Evolutionary conservation across 2,113 vertebrate species (phyloP).

Genomic region (Chlorodrepanis virens): DNA sequence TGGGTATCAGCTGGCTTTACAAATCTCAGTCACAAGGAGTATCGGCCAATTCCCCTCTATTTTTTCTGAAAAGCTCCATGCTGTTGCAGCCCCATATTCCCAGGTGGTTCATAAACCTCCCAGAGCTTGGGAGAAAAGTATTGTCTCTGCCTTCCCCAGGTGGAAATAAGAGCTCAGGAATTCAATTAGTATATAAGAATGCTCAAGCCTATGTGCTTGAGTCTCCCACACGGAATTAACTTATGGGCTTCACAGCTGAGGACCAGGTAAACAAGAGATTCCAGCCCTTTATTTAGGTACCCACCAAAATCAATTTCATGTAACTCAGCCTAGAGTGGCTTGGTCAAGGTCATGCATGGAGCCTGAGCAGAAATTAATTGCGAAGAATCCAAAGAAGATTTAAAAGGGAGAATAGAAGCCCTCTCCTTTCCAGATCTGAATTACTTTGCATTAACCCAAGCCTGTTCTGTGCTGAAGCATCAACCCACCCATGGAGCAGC

Average conservation of each 20-base stretch:
- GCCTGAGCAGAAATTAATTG: background rate
- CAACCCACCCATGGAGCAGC: background rate
- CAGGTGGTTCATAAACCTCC: background rate
- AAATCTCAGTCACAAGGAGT: background rate
- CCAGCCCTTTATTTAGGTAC: background rate
- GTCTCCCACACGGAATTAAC: background rate
- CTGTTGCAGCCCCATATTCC: background rate
- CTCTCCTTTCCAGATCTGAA: background rate
- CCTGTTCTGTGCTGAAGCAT: background rate
- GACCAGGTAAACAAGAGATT: background rate
- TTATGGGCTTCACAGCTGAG: background rate
- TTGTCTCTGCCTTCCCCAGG: background rate
- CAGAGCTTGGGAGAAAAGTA: background rate
- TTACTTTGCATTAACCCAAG: background rate
- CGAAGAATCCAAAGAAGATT: background rate
- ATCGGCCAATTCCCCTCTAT: background rate
- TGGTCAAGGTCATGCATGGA: background rate
- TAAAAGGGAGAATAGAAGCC: background rate
- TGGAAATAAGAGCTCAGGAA: background rate
- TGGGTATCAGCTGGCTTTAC: background rate
- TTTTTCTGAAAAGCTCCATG: background rate
- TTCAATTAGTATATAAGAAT: background rate
- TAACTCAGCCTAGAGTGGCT: background rate
- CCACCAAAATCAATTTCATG: background rate
- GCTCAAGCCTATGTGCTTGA: background rate